Evolutionary conservation across 2,888 invertebrate genomes (phyloP), one percentile per base, ranked within the genome.

Genomic region (Phyto melanocephala): DNA sequence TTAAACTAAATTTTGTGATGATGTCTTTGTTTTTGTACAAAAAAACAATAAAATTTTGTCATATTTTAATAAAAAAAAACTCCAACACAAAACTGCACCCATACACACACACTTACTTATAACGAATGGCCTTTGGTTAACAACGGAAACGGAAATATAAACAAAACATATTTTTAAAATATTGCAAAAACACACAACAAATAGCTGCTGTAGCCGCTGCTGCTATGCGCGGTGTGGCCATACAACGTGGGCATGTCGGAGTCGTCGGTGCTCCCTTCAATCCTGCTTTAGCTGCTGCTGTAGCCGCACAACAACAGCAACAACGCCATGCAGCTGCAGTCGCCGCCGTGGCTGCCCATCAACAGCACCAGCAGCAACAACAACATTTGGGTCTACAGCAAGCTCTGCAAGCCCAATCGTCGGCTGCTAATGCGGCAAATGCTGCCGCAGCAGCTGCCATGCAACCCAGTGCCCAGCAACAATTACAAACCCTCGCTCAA

Each of bases 201-300:
- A 79, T 85, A 88, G 88, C 89, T 84, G 87, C 89, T 85, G 88
- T 89, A 83, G 87, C 88, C 82, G 96, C 95, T 89, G 95, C 96
- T 90, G 95, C 95, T 87, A 92, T 96, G 89, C 93, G 96, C 90
- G 96, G 96, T 87, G 96, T 96, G 87, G 95, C 96, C 85, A 95
- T 96, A 88, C 96, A 96, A 90, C 93, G 96, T 88, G 95, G 90
- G 86, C 89, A 88, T 78, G 86, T 89, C 86, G 95, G 88, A 93
- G 95, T 90, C 93, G 95, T 88, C 88, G 92, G 86, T 67, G 93
- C 93, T 86, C 87, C 89, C 84, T 90, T 88, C 84, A 67, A 89
- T 86, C 89, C 87, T 81, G 95, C 95, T 89, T 85, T 86, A 50
- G 95, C 96, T 87, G 95, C 95, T 63, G 86, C 86, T 84, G 87